Conservation (phyloP, 1,140 invertebrate species). For the Halesus radiatus region DNA sequence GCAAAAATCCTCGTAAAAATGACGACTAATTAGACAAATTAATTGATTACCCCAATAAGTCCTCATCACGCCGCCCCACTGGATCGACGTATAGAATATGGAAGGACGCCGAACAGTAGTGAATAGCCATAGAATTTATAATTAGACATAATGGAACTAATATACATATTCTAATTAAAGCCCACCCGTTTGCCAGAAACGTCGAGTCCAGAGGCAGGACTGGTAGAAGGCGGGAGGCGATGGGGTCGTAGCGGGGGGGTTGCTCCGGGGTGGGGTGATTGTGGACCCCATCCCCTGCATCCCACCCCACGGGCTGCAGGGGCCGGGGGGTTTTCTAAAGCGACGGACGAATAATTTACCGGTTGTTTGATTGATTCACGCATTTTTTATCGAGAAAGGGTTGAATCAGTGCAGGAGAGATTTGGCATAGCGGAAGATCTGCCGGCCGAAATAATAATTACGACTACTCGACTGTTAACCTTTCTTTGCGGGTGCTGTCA, state of each 20-base stretch:
- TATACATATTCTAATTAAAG: conserved; percentile 59
- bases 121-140: conserved; percentile 59
- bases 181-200: conserved; percentile 54
- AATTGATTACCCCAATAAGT: conserved; percentile 44
- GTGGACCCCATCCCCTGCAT: background rate
- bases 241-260: background rate
- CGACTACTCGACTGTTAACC: too few relatives aligned
- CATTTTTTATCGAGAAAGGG: conserved; percentile 47
- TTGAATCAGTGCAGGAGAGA: conserved; percentile 4
- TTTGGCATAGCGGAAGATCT: background rate
- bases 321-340: conserved; percentile 48
- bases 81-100: conserved; percentile 31
- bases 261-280: background rate
- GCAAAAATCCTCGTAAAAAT: conserved; percentile 34
- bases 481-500: too few relatives aligned
- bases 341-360: conserved; percentile 53
- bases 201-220: conserved; percentile 30
- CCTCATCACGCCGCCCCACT: conserved; percentile 34
- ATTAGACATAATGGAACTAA: conserved; percentile 59
- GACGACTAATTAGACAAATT: conserved; percentile 44
- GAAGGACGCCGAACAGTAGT: conserved; percentile 52
- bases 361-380: conserved; percentile 55
- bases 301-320: background rate
- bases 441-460: too few relatives aligned
- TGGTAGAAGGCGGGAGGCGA: conserved; percentile 27